Conservation (phyloP, 2,113 vertebrate species). For the Oxygymnocypris stewartii region DNA sequence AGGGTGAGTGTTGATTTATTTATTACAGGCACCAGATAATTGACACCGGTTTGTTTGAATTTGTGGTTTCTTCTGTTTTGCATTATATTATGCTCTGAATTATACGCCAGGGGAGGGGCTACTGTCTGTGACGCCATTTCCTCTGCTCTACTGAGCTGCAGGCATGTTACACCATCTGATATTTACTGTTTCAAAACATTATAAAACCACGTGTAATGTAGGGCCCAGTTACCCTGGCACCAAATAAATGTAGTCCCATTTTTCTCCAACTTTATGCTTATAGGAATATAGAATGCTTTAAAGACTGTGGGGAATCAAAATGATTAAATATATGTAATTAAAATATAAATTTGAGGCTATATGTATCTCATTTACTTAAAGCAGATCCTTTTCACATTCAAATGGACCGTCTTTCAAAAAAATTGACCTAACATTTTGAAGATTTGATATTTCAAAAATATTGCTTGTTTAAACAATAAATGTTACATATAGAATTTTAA, state of each 20-base stretch:
- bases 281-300: not conserved
- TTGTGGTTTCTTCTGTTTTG: constrained; percentile 7
- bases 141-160: not conserved
- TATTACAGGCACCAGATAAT: not conserved
- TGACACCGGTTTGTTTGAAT: not conserved
- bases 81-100: constrained; percentile 24
- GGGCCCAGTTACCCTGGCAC: not conserved
- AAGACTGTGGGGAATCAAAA: not conserved
- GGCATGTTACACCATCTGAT: not conserved
- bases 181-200: constrained; percentile 17
- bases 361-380: not conserved
- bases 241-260: not conserved
- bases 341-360: not conserved
- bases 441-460: not conserved
- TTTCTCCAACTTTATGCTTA: not conserved
- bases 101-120: not conserved
- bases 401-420: no score
- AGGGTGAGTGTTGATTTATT: constrained; percentile 70
- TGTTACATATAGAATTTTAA: not conserved
- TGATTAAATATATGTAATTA: not conserved
- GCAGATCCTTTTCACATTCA: no score
- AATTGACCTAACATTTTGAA: no score
- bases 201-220: not conserved
- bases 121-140: not conserved
- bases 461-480: not conserved